phyloP scores from a whole-genome alignment of 1,140 invertebrate genomes.

The Neelides sp. region DNA sequence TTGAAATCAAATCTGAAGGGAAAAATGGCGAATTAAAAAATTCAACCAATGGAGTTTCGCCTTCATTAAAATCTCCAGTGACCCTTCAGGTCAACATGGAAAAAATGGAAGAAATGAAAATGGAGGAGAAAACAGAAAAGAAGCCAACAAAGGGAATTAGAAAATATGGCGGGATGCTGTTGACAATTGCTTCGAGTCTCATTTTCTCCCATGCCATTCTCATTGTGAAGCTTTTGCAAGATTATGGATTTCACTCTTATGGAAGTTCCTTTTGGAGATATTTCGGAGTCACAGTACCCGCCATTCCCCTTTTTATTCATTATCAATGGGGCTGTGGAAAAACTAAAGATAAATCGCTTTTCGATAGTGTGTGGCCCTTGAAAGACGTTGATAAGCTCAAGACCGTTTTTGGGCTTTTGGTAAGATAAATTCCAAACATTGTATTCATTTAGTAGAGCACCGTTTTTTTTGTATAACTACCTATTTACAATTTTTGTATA shows the following conservation, averaged over 20 bases:
- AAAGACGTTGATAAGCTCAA: conserved; percentile 15
- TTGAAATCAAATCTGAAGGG: no score
- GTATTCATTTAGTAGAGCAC: neutral
- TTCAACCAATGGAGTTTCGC: no score
- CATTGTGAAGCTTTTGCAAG: conserved; percentile 18
- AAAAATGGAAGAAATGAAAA: no score
- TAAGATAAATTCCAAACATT: conserved; percentile 6
- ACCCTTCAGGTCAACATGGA: no score
- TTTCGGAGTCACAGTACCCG: conserved; percentile 11
- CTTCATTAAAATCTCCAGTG: no score
- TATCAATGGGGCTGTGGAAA: conserved; percentile 9
- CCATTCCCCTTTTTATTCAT: conserved; percentile 21
- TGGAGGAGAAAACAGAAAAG: neutral
- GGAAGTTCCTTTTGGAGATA: conserved; percentile 24
- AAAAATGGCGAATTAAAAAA: no score
- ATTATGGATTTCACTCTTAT: conserved; percentile 16
- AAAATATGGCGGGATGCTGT: conserved; percentile 22
- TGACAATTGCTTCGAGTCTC: conserved; percentile 20
- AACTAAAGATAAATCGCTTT: conserved; percentile 11
- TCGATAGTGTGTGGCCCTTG: conserved; percentile 25
- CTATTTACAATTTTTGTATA: no score
- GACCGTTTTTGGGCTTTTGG: conserved; percentile 23
- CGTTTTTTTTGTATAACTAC: no score
- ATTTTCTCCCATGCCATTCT: conserved; percentile 21
- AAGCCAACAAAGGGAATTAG: neutral